phyloP scores from a whole-genome alignment of 2,888 invertebrate genomes.

The Bimastos eiseni region DNA sequence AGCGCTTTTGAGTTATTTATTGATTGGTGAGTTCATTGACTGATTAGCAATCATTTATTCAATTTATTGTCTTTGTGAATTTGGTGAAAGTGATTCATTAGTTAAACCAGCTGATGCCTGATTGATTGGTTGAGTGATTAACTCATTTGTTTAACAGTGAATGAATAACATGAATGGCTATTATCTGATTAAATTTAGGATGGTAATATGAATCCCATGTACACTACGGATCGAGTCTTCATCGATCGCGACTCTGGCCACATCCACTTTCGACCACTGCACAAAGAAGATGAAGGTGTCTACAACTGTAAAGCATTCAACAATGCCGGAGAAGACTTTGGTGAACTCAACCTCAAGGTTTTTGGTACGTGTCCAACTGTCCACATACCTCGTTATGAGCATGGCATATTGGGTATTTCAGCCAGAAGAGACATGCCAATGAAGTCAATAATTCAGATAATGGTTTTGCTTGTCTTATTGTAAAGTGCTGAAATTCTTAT shows the following conservation, averaged over 20 bases:
- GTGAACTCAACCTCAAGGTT: neutral
- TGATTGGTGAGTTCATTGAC: neutral
- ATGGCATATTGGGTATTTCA: neutral
- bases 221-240: slow-evolving; percentile 28
- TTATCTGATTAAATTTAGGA: slow-evolving; percentile 23
- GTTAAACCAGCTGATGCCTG: neutral
- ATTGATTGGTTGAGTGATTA: neutral
- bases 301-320: slow-evolving; percentile 43
- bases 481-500: neutral
- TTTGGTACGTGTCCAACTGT: too few relatives aligned
- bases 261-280: slow-evolving; percentile 42
- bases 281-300: slow-evolving; percentile 41
- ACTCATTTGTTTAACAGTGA: neutral
- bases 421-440: neutral
- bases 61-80: neutral
- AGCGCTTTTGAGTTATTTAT: neutral
- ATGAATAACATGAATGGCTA: neutral
- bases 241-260: slow-evolving; percentile 40
- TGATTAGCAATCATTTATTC: neutral
- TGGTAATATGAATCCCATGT: slow-evolving; percentile 34
- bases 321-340: slow-evolving; percentile 39
- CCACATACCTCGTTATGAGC: neutral
- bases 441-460: neutral
- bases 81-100: neutral
- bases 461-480: neutral